A percentile compares a stretch with the other conserved stretches of the same genome.
These are phyloP conservation scores for Antedon mediterranea DNA, from an alignment of 53 echinoderm and acorn worm species.

Conservation along the genomic window DNA sequence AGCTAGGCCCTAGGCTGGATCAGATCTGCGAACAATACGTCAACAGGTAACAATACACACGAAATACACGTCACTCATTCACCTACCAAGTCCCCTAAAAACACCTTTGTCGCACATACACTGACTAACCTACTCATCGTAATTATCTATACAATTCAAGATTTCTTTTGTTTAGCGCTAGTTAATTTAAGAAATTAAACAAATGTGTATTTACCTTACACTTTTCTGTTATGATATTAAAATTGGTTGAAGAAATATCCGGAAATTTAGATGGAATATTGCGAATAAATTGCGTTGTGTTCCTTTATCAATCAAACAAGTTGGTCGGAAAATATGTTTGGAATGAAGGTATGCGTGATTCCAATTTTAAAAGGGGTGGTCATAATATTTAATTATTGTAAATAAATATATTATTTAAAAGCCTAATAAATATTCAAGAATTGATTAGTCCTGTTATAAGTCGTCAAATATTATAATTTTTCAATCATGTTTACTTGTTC, in stretches of 20 bases:
- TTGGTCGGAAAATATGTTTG: conserved; percentile 90
- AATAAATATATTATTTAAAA: too few relatives aligned
- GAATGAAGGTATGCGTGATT: conserved; percentile 83
- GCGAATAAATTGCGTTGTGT: background rate
- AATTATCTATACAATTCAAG: background rate
- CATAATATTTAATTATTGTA: background rate
- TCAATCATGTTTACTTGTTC: too few relatives aligned
- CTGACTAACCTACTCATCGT: background rate
- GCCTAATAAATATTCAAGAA: background rate
- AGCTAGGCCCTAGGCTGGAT: background rate
- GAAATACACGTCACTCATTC: background rate
- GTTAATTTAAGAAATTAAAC: background rate
- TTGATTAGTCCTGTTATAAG: background rate
- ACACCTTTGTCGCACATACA: background rate
- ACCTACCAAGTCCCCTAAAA: background rate
- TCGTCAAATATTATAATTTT: too few relatives aligned
- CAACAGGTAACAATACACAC: background rate
- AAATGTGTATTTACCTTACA: background rate
- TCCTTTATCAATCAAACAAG: conserved; percentile 70
- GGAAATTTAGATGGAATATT: background rate
- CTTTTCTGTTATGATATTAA: background rate
- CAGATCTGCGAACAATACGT: background rate
- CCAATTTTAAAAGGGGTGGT: background rate
- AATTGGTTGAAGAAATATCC: background rate
- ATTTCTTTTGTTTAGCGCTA: background rate